Conservation (phyloP, 2,113 vertebrate genomes). For the Chloropsis hardwickii region DNA sequence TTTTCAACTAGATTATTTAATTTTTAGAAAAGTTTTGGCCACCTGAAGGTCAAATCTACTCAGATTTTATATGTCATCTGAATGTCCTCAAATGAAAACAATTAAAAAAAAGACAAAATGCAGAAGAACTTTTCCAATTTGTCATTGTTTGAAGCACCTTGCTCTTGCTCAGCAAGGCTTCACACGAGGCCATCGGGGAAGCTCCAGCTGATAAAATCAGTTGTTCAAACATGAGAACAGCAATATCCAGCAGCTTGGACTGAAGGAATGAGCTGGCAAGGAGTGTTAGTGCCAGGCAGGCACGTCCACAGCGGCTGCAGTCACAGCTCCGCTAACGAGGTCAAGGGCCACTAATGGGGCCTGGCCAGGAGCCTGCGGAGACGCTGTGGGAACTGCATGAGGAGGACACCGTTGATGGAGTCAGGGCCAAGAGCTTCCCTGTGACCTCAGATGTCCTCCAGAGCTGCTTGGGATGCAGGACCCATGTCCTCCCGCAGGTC, state of each 20-base stretch:
- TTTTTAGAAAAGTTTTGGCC: not conserved
- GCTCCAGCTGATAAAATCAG: not conserved
- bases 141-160: not conserved
- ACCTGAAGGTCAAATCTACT: not conserved
- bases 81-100: not conserved
- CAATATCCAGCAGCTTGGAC: not conserved
- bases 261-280: not conserved
- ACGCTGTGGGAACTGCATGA: not conserved
- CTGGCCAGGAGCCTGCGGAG: not conserved
- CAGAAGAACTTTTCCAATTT: not conserved
- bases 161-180: not conserved
- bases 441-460: not conserved
- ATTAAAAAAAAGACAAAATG: not conserved
- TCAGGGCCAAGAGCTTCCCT: not conserved
- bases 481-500: not conserved
- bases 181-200: accelerated
- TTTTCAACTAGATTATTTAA: not conserved
- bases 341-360: not conserved
- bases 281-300: not conserved
- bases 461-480: not conserved
- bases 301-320: not conserved
- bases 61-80: not conserved
- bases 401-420: not conserved
- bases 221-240: accelerated
- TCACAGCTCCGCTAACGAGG: not conserved